phyloP scores from a whole-genome alignment of 2,113 vertebrate genomes.

The Cygnus atratus region DNA sequence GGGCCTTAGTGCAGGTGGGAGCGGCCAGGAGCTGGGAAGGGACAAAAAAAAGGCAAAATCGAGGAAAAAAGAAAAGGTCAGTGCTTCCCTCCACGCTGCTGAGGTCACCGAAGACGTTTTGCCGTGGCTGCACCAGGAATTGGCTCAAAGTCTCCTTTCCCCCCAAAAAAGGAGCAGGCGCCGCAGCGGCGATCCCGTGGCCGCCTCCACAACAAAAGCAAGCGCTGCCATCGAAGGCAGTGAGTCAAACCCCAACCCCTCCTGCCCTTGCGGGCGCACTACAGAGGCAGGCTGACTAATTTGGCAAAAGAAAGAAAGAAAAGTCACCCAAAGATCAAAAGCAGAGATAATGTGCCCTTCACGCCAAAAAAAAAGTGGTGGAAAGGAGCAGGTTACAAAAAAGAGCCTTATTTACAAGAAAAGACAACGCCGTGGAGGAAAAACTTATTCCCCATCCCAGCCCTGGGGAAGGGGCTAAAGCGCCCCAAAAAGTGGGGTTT shows the following conservation, averaged over 20 bases:
- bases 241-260: neutral
- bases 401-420: conserved; percentile 28
- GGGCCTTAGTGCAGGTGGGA: accelerated
- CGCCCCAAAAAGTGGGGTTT: neutral
- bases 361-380: neutral
- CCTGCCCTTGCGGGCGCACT: neutral
- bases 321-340: conserved; percentile 1
- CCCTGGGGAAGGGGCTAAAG: neutral
- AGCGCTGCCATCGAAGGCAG: neutral
- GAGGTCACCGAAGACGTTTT: too few relatives aligned
- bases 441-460: neutral
- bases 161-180: too few relatives aligned
- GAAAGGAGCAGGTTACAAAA: conserved; percentile 35
- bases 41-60: accelerated
- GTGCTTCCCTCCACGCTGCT: too few relatives aligned
- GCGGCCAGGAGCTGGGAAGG: accelerated
- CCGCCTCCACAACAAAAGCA: neutral
- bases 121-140: too few relatives aligned
- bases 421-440: neutral
- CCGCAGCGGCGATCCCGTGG: neutral
- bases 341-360: neutral
- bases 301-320: neutral
- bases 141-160: too few relatives aligned
- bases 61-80: neutral
- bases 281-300: neutral